phyloP scores from a whole-genome alignment of 2,888 invertebrate species.

The Athalia circularis region DNA sequence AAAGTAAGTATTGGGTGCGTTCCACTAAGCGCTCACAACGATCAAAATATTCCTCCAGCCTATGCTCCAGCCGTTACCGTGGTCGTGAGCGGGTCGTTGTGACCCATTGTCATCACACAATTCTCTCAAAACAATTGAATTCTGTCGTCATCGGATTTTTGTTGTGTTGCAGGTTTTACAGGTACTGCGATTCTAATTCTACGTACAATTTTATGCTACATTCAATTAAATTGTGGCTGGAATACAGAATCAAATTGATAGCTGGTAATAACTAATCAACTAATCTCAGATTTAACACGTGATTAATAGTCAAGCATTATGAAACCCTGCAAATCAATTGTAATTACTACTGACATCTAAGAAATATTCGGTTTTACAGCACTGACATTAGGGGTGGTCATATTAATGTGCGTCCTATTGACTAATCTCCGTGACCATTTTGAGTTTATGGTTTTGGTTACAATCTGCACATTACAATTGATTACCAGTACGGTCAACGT shows the following conservation, averaged over 20 bases:
- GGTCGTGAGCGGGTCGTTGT: too few species aligned
- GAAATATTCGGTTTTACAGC: slow-evolving; percentile 37
- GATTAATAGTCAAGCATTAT: too few species aligned
- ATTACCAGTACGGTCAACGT: slow-evolving; percentile 55
- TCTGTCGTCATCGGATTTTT: neutral
- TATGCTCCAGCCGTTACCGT: too few species aligned
- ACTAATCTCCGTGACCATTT: slow-evolving; percentile 52
- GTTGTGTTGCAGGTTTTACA: slow-evolving; percentile 55
- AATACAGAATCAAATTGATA: slow-evolving; percentile 60
- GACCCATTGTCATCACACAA: neutral
- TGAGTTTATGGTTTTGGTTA: slow-evolving; percentile 58
- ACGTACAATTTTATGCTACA: slow-evolving; percentile 61
- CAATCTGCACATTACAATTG: slow-evolving; percentile 59
- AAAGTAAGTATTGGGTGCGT: slow-evolving; percentile 54
- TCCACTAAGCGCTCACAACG: too few species aligned
- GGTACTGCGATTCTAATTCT: slow-evolving; percentile 59
- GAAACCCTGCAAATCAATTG: neutral
- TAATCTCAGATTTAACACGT: too few species aligned
- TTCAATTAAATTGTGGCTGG: slow-evolving; percentile 61
- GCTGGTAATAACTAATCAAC: slow-evolving; percentile 53
- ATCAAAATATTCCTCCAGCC: too few species aligned
- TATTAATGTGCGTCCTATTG: slow-evolving; percentile 55
- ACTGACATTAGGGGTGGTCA: slow-evolving; percentile 51
- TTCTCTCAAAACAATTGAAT: slow-evolving; percentile 4
- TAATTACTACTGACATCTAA: neutral